Evolutionary conservation across 2,113 vertebrate species (phyloP).

Genomic region (Alligator sinensis): DNA sequence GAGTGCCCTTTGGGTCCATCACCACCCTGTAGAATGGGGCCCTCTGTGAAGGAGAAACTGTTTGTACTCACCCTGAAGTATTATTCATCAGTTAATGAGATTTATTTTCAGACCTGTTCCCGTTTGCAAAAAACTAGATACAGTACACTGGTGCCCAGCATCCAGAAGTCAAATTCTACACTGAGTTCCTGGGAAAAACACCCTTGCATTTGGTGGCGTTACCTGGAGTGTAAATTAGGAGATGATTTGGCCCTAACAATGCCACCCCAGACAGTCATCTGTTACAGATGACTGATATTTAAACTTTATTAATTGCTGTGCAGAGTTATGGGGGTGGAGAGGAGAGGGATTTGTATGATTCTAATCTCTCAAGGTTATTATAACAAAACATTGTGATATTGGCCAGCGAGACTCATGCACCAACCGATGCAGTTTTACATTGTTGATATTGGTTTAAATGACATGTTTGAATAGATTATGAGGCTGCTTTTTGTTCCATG

Average conservation of each 20-base stretch:
- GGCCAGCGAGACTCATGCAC: background rate
- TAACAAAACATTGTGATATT: background rate
- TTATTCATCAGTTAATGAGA: accelerated
- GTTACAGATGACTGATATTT: background rate
- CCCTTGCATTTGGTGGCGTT: background rate
- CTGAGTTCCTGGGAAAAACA: background rate
- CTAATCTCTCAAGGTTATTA: background rate
- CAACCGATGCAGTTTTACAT: background rate
- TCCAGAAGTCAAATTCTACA: accelerated
- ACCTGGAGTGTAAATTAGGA: accelerated
- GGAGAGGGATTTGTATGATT: background rate
- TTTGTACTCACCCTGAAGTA: accelerated
- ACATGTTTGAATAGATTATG: background rate
- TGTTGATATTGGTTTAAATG: background rate
- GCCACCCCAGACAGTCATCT: background rate
- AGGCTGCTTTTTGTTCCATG: background rate
- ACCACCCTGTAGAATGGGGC: accelerated
- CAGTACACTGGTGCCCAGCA: background rate
- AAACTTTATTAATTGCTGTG: background rate
- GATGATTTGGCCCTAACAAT: background rate
- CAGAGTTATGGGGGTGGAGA: background rate
- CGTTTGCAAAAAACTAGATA: background rate
- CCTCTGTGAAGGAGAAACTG: accelerated
- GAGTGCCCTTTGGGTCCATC: background rate
- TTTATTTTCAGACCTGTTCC: background rate